Percentiles rank a stretch among this genome's conserved stretches.
Conservation (phyloP, 2,113 vertebrate genomes). For the Tiliqua scincoides region DNA sequence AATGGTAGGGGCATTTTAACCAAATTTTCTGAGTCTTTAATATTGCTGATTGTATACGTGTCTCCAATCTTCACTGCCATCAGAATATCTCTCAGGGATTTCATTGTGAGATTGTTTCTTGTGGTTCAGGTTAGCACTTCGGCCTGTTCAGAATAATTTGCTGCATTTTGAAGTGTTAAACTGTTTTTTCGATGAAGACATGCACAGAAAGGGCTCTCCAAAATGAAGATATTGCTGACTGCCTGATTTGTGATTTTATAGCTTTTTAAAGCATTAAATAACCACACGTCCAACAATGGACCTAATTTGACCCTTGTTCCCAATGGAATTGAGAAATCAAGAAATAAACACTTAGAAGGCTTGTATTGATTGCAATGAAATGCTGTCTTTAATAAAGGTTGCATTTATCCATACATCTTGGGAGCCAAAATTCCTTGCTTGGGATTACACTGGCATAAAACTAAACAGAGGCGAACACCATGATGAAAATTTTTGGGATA, state of each 20-base stretch:
- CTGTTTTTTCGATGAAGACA: rapidly evolving
- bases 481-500: background rate
- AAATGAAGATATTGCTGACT: rapidly evolving
- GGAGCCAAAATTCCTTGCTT: background rate
- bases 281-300: background rate
- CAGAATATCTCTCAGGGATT: conserved; percentile 4
- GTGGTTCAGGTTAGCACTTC: conserved; percentile 30
- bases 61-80: background rate
- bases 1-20: conserved; percentile 4
- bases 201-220: background rate
- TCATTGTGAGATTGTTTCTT: conserved; percentile 38
- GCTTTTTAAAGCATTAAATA: conserved; percentile 7
- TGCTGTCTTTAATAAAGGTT: background rate
- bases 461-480: background rate
- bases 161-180: conserved; percentile 6
- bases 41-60: conserved; percentile 45
- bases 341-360: background rate
- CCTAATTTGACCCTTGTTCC: background rate
- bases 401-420: background rate
- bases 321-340: background rate
- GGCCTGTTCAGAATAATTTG: conserved; percentile 52
- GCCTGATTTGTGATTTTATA: background rate
- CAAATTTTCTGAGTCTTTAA: conserved; percentile 45
- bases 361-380: background rate
- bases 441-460: background rate